Percentiles rank a stretch among this genome's conserved stretches.
phyloP scores from a whole-genome alignment of 2,113 vertebrate species.

The Cricetomys ansorgei region DNA sequence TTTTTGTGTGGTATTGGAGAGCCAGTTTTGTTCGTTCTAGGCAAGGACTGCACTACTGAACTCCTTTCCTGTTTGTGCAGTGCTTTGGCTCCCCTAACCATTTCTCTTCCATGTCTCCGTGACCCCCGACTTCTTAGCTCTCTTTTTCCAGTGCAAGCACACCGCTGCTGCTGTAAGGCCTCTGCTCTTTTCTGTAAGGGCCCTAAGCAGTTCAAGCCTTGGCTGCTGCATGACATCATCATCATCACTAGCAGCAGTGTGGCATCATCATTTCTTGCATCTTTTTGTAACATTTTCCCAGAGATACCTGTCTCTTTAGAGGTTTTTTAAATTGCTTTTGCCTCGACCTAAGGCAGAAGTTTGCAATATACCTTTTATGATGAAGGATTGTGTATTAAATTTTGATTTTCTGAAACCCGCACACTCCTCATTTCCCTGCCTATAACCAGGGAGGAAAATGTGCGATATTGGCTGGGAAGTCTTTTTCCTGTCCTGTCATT shows the following conservation, averaged over 20 bases:
- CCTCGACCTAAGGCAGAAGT: slow-evolving; percentile 5
- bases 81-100: neutral
- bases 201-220: neutral
- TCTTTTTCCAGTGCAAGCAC: neutral
- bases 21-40: neutral
- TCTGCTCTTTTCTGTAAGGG: neutral
- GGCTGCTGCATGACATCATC: neutral
- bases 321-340: neutral
- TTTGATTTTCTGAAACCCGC: neutral
- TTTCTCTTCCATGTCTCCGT: neutral
- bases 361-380: neutral
- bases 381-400: neutral
- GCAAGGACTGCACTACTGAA: neutral
- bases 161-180: fast-evolving
- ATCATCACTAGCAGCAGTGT: neutral
- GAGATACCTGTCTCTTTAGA: neutral
- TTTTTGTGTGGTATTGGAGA: neutral
- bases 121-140: neutral
- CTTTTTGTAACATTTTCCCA: neutral
- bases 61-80: no score
- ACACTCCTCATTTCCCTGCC: neutral
- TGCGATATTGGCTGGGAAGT: neutral
- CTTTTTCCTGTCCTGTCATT: neutral
- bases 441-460: neutral
- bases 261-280: neutral